Conservation (phyloP, 2,797 vertebrate species). For the Enteromius argenteus region DNA sequence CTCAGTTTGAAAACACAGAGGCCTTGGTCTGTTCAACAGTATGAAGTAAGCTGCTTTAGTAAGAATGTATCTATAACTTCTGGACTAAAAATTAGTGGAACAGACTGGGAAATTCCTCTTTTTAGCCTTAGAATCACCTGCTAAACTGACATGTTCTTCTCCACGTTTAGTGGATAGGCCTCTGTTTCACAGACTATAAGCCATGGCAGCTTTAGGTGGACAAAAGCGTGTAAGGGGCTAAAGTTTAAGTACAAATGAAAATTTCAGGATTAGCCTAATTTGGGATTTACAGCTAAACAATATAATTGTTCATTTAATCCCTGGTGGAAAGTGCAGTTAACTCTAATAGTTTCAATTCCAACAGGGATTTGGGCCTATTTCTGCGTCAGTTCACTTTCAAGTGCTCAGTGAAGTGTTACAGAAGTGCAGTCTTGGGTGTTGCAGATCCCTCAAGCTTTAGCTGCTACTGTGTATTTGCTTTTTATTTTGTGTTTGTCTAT, state of each 20-base stretch:
- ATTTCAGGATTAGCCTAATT: slow-evolving; percentile 73
- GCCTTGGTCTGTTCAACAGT: not conserved
- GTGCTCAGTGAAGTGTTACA: slow-evolving; percentile 29
- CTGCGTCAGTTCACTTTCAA: slow-evolving; percentile 42
- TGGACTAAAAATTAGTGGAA: not conserved
- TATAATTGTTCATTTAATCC: slow-evolving; percentile 68
- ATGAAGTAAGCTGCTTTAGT: not conserved
- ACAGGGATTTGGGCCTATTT: slow-evolving; percentile 71
- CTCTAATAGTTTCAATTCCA: slow-evolving; percentile 77
- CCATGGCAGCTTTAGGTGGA: slow-evolving; percentile 34
- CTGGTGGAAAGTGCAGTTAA: slow-evolving; percentile 74
- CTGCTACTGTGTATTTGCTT: slow-evolving; percentile 27
- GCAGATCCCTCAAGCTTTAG: slow-evolving; percentile 30
- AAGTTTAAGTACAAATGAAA: slow-evolving; percentile 70
- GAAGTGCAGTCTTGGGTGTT: slow-evolving; percentile 37
- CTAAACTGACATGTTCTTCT: slow-evolving; percentile 62
- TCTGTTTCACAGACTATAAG: slow-evolving; percentile 58
- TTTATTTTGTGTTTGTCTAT: slow-evolving; percentile 11
- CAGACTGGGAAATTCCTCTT: slow-evolving; percentile 69
- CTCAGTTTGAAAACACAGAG: not conserved
- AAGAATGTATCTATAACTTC: not conserved
- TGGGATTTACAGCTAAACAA: slow-evolving; percentile 72
- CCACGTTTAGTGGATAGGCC: slow-evolving; percentile 58
- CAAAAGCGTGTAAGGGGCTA: slow-evolving; percentile 44
- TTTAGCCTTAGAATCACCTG: slow-evolving; percentile 73